phyloP scores from a whole-genome alignment of 2,113 vertebrate species.

The Callithrix jacchus region DNA sequence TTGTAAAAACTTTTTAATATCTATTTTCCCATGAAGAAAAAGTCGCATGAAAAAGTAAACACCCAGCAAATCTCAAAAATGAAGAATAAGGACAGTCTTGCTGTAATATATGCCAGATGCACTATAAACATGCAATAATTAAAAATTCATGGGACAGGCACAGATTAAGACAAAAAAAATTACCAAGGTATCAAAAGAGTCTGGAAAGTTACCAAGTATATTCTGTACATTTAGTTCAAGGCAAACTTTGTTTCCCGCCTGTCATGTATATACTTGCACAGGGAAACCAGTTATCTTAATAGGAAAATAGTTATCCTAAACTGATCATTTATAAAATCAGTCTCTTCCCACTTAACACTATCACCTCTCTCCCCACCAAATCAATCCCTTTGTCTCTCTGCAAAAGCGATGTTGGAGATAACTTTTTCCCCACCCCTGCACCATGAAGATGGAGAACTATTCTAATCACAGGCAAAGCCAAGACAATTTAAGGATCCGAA shows the following conservation, averaged over 20 bases:
- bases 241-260: not conserved
- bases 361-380: not conserved
- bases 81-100: not conserved
- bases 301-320: not conserved
- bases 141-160: not conserved
- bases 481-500: not conserved
- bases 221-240: not conserved
- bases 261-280: not conserved
- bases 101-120: not conserved
- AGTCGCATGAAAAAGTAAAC: constrained; percentile 11
- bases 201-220: not conserved
- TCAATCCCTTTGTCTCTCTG: not conserved
- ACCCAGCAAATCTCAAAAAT: not conserved
- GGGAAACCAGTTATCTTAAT: not conserved
- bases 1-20: not conserved
- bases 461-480: not conserved
- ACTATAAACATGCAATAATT: not conserved
- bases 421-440: too few species aligned
- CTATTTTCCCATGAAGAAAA: constrained; percentile 28
- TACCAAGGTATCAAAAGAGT: not conserved
- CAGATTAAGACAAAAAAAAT: not conserved
- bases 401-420: not conserved
- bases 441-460: not conserved
- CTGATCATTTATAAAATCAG: not conserved
- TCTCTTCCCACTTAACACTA: not conserved